Base-by-base conservation (phyloP, 2,113 vertebrate genomes). In the Grammomys dolichurus region DNA sequence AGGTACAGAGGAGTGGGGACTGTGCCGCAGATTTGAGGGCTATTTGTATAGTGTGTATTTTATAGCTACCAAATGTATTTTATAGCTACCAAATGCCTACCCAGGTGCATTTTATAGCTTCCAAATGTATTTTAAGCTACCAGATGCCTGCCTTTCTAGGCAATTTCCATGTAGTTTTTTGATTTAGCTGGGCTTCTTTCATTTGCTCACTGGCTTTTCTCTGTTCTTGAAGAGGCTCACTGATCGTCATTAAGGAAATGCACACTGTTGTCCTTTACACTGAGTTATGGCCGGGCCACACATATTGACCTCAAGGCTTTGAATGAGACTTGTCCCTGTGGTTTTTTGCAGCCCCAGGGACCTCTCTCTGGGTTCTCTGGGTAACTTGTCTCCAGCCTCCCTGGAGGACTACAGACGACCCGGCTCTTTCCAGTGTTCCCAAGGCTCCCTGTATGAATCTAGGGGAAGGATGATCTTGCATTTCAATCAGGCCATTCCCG, bases 401-500 rank as follows among this genome's bases (percentile, higher is more conserved):
- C 46, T 33, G 33, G 65, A 88, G 72, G 33, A 72, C 17, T 67
- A 0, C n/a, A 69, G 72, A 51, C 0, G 0, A 14, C 48, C 67
- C 70, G 28, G 24, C 46, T 87, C 28, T 86, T 67, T 16, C 0
- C 11, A 46, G 63, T 1, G 2, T 63, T 89, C 56, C 56, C 2
- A 6, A 12, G 33, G 56, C 63, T 77, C 70, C 54, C 33, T 16
- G 54, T 73, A 24, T 24, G 67, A 70, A 65, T 80, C 31, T 24
- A 20, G 46, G 77, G 51, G 65, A 16, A 85, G 14, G 8, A 6
- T 63, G n/a, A 51, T 76, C 89, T 86, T 86, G 58, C 58, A 24
- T 95, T 88, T 90, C 80, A 96, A 58, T 95, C 73, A 70, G 24
- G 82, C n/a, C n/a, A 58, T 84, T 82, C 31, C 54, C 17, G 7